A percentile compares a stretch with the other conserved stretches of the same genome.
These are phyloP conservation scores for Ondatra zibethicus DNA, from an alignment of 2,113 vertebrate species.

Conservation along the genomic window DNA sequence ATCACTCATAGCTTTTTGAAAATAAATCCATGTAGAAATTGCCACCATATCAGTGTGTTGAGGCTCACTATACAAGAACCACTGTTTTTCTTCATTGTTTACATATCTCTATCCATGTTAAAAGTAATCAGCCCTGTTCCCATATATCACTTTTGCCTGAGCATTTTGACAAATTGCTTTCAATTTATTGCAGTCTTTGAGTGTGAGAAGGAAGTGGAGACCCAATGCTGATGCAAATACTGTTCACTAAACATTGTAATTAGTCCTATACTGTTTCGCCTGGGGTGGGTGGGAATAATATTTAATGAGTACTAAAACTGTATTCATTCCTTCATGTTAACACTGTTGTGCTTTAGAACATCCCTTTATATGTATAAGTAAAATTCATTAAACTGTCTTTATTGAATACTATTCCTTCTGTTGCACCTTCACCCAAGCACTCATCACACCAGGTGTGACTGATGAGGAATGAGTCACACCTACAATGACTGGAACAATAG, in stretches of 20 bases:
- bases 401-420: neutral
- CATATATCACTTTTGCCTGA: neutral
- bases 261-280: neutral
- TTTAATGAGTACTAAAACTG: neutral
- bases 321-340: neutral
- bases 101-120: too few relatives aligned
- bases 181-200: neutral
- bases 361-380: neutral
- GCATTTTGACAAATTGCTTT: neutral
- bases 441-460: neutral
- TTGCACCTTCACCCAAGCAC: neutral
- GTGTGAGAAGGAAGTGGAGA: neutral
- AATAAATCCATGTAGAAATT: neutral
- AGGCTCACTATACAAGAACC: neutral
- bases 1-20: neutral
- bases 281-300: neutral
- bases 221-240: neutral
- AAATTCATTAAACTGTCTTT: neutral
- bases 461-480: neutral
- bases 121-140: neutral
- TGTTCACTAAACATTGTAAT: neutral
- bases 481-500: neutral
- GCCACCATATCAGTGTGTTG: neutral
- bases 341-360: neutral
- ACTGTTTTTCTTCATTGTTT: neutral